These are phyloP conservation scores for Ochropleura plecta DNA, from an alignment of 2,888 invertebrate species.

Conservation along the genomic window DNA sequence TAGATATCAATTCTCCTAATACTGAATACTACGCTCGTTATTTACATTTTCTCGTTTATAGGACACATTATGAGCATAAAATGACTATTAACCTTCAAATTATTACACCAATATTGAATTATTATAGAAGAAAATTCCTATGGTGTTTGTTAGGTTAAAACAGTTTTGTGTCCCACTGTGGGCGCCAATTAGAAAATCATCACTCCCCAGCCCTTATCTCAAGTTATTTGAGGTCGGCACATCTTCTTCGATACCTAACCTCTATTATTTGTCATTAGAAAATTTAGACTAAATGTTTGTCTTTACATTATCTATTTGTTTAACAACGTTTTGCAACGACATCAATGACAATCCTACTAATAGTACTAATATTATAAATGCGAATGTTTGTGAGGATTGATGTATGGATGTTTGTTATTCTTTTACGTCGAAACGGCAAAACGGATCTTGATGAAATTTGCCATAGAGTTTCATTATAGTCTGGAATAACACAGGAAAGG, in stretches of 20 bases:
- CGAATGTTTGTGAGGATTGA: too few species aligned
- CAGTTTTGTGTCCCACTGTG: constrained; percentile 21
- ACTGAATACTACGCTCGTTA: constrained; percentile 35
- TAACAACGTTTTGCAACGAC: too few species aligned
- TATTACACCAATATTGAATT: constrained; percentile 23
- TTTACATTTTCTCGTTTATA: constrained; percentile 40
- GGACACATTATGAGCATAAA: constrained; percentile 31
- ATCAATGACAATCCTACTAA: too few species aligned
- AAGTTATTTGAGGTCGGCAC: too few species aligned
- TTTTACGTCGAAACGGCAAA: too few species aligned
- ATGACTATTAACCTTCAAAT: constrained; percentile 47
- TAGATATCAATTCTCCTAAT: constrained; percentile 26
- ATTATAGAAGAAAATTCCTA: neutral
- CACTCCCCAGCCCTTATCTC: too few species aligned
- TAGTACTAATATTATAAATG: neutral
- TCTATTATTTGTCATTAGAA: too few species aligned
- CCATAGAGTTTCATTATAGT: too few species aligned
- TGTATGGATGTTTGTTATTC: too few species aligned
- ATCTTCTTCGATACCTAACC: too few species aligned
- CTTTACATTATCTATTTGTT: neutral
- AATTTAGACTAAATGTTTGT: neutral
- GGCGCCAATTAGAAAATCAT: constrained; percentile 37
- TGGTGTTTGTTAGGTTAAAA: neutral
- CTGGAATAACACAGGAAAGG: too few species aligned
- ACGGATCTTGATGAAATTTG: too few species aligned